phyloP scores from a whole-genome alignment of 2,797 vertebrate genomes.

The Cichlasoma orientale region DNA sequence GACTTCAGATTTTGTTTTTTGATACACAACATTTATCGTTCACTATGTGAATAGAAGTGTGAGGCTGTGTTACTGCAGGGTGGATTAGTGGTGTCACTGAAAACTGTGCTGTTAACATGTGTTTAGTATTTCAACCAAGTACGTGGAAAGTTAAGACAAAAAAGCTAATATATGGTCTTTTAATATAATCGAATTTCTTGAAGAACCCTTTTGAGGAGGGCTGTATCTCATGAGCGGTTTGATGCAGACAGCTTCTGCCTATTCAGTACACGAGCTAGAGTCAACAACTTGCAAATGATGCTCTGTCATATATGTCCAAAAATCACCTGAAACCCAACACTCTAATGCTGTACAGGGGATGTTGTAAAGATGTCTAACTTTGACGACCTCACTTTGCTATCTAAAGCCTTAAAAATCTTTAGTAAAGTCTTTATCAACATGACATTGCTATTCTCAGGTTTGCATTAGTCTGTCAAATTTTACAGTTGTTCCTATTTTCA shows the following conservation, averaged over 20 bases:
- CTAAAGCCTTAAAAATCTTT: not conserved
- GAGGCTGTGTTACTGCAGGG: not conserved
- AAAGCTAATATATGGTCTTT: not conserved
- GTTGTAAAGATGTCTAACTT: fast-evolving
- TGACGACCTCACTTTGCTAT: not conserved
- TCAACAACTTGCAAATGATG: not conserved
- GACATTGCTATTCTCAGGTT: constrained; percentile 43
- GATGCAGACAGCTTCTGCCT: not conserved
- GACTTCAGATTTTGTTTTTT: not conserved
- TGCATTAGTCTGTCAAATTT: constrained; percentile 60
- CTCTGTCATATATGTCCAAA: not conserved
- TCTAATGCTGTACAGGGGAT: not conserved
- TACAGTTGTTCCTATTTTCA: constrained; percentile 66
- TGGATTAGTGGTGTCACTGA: not conserved
- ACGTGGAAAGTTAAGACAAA: not conserved
- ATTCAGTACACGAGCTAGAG: not conserved
- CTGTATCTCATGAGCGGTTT: not conserved
- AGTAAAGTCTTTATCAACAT: not conserved
- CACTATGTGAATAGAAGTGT: not conserved
- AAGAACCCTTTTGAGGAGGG: not conserved
- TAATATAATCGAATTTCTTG: not conserved
- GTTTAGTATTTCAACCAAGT: not conserved
- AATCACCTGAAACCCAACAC: not conserved
- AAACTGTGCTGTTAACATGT: not conserved
- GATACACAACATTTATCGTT: not conserved